phyloP scores from a whole-genome alignment of 2,888 invertebrate genomes.

The Macrophya alboannulata region DNA sequence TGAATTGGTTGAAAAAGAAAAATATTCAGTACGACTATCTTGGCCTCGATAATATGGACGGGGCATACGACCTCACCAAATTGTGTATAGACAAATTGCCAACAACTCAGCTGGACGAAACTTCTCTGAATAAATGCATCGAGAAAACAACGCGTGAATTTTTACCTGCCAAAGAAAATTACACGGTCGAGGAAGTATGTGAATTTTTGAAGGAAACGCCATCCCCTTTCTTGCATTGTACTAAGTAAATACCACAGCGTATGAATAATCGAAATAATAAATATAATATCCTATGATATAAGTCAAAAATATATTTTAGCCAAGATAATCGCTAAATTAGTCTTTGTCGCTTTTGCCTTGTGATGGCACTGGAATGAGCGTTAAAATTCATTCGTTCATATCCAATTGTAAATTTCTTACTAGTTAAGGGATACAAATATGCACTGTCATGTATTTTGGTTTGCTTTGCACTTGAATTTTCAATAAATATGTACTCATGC shows the following conservation, averaged over 20 bases:
- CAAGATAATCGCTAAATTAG: no score
- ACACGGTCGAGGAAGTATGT: conserved; percentile 20
- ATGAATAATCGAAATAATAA: background rate
- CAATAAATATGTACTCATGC: background rate
- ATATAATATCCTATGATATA: background rate
- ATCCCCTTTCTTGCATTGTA: conserved; percentile 21
- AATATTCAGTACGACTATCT: background rate
- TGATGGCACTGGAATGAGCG: no score
- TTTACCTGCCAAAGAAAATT: conserved; percentile 11
- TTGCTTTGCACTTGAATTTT: conserved; percentile 2
- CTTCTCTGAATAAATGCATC: conserved; percentile 18
- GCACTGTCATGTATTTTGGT: background rate
- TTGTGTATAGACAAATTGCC: conserved; percentile 4
- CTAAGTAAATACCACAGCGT: background rate
- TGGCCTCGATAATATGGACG: background rate
- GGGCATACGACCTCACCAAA: background rate
- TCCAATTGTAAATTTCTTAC: background rate
- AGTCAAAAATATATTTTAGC: no score
- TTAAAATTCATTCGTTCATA: no score
- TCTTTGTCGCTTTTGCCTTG: no score
- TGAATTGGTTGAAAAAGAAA: conserved; percentile 21
- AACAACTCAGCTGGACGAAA: background rate
- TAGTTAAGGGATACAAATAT: background rate
- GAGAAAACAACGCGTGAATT: background rate
- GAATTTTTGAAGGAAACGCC: background rate